Percentiles rank a stretch among this genome's conserved stretches.
These are phyloP conservation scores for Myxocyprinus asiaticus DNA, from an alignment of 2,113 vertebrate genomes.

Conservation along the genomic window DNA sequence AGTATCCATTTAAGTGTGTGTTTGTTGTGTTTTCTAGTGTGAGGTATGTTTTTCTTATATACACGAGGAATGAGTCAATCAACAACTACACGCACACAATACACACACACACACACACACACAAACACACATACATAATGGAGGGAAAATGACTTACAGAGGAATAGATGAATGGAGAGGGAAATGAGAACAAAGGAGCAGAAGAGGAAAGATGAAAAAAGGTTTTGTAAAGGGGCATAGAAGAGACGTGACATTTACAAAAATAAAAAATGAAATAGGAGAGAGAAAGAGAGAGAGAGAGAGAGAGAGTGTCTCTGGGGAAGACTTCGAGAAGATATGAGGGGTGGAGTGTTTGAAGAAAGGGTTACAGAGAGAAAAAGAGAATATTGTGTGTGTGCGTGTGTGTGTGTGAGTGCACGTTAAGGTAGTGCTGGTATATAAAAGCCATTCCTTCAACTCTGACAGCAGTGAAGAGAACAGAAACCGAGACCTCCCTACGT, in stretches of 20 bases:
- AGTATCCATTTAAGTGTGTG: not conserved
- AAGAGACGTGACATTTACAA: not conserved
- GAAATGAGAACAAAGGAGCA: constrained; percentile 1
- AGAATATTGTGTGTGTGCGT: not conserved
- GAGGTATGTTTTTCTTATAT: not conserved
- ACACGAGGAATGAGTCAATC: not conserved
- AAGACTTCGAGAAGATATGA: constrained; percentile 5
- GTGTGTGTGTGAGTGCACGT: constrained; percentile 15
- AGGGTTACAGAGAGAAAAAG: not conserved
- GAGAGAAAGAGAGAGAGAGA: not conserved
- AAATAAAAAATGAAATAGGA: not conserved
- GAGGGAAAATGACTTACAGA: not conserved
- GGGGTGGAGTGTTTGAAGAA: constrained; percentile 25
- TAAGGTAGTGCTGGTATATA: constrained; percentile 10
- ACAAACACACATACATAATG: not conserved
- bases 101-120: no score
- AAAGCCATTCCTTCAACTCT: constrained; percentile 26
- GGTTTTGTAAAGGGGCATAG: not conserved
- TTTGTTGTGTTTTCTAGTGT: constrained; percentile 2
- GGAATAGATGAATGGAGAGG: not conserved
- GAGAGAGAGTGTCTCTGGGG: constrained; percentile 16
- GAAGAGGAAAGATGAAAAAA: not conserved
- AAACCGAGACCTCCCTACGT: constrained; percentile 3
- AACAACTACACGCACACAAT: not conserved
- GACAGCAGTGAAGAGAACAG: constrained; percentile 14